Evolutionary conservation across 1,140 invertebrate genomes (phyloP).

Genomic region (Platyscapa corneri): DNA sequence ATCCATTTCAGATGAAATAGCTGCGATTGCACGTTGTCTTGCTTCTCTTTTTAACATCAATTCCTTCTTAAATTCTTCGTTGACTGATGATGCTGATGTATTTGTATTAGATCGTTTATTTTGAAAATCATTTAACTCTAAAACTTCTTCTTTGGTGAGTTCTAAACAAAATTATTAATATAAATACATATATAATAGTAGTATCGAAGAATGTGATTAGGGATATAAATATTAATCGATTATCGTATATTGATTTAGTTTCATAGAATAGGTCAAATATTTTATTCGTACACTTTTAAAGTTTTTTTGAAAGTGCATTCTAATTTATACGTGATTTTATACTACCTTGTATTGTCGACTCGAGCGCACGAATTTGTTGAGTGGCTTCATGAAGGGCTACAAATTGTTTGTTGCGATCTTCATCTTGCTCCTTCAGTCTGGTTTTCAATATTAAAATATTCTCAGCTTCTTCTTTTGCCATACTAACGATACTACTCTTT

Average conservation of each 20-base stretch:
- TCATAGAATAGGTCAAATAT: not conserved
- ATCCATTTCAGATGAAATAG: constrained; percentile 72
- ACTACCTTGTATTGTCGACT: constrained; percentile 48
- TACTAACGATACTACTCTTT: constrained; percentile 60
- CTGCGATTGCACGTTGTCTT: constrained; percentile 70
- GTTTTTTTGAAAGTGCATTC: not conserved
- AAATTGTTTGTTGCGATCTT: constrained; percentile 61
- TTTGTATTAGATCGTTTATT: not conserved
- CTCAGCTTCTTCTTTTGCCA: constrained; percentile 55
- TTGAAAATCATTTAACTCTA: not conserved
- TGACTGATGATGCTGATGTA: not conserved
- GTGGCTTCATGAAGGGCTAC: constrained; percentile 61
- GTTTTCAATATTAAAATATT: constrained; percentile 54
- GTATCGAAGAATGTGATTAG: not conserved
- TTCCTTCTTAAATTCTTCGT: constrained; percentile 71
- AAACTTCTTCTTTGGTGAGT: not conserved
- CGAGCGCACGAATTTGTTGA: constrained; percentile 65
- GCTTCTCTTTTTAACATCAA: constrained; percentile 69
- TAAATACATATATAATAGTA: not conserved
- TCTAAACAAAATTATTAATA: not conserved
- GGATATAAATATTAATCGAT: not conserved
- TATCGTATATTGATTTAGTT: not conserved
- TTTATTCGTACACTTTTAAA: not conserved
- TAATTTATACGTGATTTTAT: not conserved
- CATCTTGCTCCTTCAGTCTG: constrained; percentile 61